A percentile compares a stretch with the other conserved stretches of the same genome.
phyloP scores from a whole-genome alignment of 2,113 vertebrate genomes.

The Brachyistius frenatus region DNA sequence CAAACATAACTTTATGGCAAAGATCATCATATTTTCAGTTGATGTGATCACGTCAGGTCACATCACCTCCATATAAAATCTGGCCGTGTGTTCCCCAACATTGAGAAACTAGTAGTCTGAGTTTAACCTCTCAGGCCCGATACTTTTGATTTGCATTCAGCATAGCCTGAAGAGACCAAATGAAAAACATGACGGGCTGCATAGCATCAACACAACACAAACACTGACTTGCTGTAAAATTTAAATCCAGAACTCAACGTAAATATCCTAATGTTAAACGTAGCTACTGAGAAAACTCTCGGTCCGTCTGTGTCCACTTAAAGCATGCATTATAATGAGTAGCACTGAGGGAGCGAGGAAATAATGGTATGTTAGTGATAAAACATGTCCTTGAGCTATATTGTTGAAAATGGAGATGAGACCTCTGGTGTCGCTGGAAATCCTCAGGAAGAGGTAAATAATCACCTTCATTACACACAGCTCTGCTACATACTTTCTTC shows the following conservation, averaged over 20 bases:
- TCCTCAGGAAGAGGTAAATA: constrained; percentile 60
- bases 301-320: constrained; percentile 26
- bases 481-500: constrained; percentile 39
- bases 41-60: too few relatives aligned
- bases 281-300: background rate
- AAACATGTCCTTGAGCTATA: constrained; percentile 43
- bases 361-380: constrained; percentile 29
- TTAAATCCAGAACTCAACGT: background rate
- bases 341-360: background rate
- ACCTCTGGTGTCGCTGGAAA: constrained; percentile 45
- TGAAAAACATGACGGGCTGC: background rate
- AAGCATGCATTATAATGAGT: constrained; percentile 16
- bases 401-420: constrained; percentile 46
- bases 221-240: background rate
- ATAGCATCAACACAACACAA: background rate
- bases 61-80: too few relatives aligned
- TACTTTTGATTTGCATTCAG: too few relatives aligned
- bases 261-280: background rate
- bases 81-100: too few relatives aligned
- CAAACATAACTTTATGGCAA: too few relatives aligned
- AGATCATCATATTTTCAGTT: too few relatives aligned
- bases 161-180: background rate
- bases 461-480: constrained; percentile 56
- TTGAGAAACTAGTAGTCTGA: too few relatives aligned
- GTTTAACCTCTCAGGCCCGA: too few relatives aligned